Evolutionary conservation across 1,140 invertebrate genomes (phyloP), one percentile per base, ranked within the genome.

Genomic region (Paralvinella palmiformis): DNA sequence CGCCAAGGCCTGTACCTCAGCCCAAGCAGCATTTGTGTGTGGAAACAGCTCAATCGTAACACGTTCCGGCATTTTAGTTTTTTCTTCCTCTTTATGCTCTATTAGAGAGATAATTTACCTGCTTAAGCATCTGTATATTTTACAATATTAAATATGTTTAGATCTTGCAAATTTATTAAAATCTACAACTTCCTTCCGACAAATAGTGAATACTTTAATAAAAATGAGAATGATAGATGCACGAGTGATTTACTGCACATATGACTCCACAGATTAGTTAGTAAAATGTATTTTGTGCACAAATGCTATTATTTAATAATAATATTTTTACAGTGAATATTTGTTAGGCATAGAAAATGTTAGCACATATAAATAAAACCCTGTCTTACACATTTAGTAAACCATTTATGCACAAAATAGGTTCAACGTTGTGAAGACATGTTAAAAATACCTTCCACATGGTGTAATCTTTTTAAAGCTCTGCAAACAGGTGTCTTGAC

Each of bases 401-500:
- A 32, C 68, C 65, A 66, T 41, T 68, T 64, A 13, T 66, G 59
- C 59, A 63, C 61, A 59, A 60, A 74, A 81, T 81, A 91, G 90
- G 91, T 83, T 92, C 89, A 35, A 93, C 81, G 75, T 89, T 86
- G 20, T 52, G n/a, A 52, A 52, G 48, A 10, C 48, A 24, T 20
- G n/a, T n/a, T n/a, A n/a, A 55, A 60, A 74, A 81, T 81, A 91
- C 90, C 91, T 83, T 92, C 89, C 35, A 93, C 81, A 75, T 89
- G 86, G 29, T 62, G 20, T 29, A 62, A 45, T 31, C 37, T 44
- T 32, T 94, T 86, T 35, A 97, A 81, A 22, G 92, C 92, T 75
- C 89, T 86, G 77, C 94, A 97, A 73, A 92, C 87, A 20, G 94
- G 94, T 36, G 94, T 96, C 79, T 91, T 89, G 48, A 96, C 87